phyloP scores from a whole-genome alignment of 2,797 vertebrate species.

The Galago senegalensis region DNA sequence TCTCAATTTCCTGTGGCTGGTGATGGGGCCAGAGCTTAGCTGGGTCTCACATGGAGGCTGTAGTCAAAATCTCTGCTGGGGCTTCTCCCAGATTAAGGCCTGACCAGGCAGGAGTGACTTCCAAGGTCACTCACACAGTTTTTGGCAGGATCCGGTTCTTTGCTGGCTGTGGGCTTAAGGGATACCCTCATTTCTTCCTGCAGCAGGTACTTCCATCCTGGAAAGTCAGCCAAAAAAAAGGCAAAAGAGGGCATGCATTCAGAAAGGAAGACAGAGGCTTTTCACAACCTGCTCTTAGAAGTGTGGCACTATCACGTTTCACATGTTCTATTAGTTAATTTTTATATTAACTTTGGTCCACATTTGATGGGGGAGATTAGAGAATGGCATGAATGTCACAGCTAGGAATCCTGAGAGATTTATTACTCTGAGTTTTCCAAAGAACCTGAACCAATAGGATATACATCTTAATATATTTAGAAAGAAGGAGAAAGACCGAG shows the following conservation, averaged over 20 bases:
- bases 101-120: accelerated
- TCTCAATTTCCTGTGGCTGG: neutral
- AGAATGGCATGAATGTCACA: neutral
- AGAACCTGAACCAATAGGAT: neutral
- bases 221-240: neutral
- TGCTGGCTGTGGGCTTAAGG: neutral
- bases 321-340: neutral
- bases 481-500: neutral
- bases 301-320: neutral
- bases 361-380: neutral
- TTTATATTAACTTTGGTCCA: neutral
- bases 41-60: neutral
- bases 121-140: neutral
- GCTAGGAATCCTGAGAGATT: neutral
- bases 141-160: neutral
- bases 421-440: neutral
- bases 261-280: neutral
- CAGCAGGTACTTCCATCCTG: neutral
- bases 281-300: neutral
- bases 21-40: neutral
- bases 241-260: accelerated
- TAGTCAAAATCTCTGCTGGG: neutral
- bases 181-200: neutral
- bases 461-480: neutral
- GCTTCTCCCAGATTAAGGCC: neutral